Conservation (phyloP, 2,113 vertebrate species). For the Panthera leo region DNA sequence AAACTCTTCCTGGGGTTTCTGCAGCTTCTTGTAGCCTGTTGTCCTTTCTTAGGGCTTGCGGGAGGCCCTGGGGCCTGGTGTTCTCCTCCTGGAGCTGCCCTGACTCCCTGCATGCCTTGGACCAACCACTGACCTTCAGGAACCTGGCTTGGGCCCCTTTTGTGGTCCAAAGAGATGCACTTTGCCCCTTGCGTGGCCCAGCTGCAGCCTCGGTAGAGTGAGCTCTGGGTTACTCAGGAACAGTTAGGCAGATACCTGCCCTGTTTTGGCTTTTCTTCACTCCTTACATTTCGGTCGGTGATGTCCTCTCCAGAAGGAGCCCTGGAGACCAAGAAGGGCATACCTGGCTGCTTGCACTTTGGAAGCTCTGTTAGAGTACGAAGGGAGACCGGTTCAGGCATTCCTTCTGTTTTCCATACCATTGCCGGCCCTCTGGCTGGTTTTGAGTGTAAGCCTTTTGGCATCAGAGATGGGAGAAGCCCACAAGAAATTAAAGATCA, state of each 20-base stretch:
- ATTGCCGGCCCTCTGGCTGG: not conserved
- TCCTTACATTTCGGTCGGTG: accelerated
- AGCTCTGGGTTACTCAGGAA: not conserved
- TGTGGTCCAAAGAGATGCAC: not conserved
- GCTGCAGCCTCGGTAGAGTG: not conserved
- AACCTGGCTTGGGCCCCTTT: accelerated
- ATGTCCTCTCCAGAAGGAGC: not conserved
- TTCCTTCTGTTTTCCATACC: not conserved
- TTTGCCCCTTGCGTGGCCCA: not conserved
- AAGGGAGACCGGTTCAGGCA: accelerated
- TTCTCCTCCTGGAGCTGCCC: not conserved
- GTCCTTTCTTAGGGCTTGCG: not conserved
- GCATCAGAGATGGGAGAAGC: not conserved
- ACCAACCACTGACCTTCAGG: not conserved
- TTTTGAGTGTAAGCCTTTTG: not conserved
- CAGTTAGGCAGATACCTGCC: not conserved
- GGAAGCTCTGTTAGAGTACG: not conserved
- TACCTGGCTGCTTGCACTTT: not conserved
- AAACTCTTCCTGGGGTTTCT: constrained; percentile 27
- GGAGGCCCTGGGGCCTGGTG: not conserved
- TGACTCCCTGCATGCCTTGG: not conserved
- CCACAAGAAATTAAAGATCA: not conserved
- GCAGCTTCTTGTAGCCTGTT: not conserved
- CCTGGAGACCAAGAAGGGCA: not conserved
- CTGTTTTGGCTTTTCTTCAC: not conserved